phyloP scores from a whole-genome alignment of 2,113 vertebrate species.

The Pterocles orientalis region DNA sequence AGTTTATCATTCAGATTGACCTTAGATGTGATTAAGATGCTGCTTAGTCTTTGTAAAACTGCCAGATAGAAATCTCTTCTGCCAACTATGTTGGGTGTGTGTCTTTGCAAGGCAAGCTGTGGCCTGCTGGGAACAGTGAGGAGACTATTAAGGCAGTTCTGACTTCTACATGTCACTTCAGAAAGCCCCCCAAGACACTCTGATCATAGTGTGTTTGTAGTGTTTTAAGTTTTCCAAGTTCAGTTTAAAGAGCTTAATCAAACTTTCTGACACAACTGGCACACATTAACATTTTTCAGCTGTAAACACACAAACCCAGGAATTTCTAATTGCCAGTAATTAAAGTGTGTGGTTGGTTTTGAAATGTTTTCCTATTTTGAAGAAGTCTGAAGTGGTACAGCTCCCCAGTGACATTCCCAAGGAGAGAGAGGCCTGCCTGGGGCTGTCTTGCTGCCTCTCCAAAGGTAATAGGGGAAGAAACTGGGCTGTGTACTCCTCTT shows the following conservation, averaged over 20 bases:
- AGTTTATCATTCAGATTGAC: background rate
- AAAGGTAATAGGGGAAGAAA: background rate
- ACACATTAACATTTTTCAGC: conserved; percentile 70
- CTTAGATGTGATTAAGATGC: background rate
- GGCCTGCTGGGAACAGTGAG: background rate
- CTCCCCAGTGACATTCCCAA: conserved; percentile 16
- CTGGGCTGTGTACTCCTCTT: background rate
- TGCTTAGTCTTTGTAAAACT: background rate
- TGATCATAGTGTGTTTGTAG: conserved; percentile 13
- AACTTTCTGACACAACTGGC: conserved; percentile 67
- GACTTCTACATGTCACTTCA: conserved; percentile 1
- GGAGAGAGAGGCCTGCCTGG: conserved; percentile 32
- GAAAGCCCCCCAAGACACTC: conserved; percentile 31
- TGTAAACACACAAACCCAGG: conserved; percentile 53
- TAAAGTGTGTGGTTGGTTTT: conserved; percentile 45
- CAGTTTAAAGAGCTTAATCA: conserved; percentile 57
- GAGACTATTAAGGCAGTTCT: conserved; percentile 17
- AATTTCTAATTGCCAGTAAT: conserved; percentile 67
- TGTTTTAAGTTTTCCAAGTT: conserved; percentile 39
- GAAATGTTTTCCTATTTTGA: conserved; percentile 52
- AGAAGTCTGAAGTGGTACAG: conserved; percentile 54
- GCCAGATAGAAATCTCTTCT: background rate
- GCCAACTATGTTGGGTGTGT: background rate
- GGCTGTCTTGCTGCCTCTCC: conserved; percentile 18
- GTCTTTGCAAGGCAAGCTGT: background rate